These are phyloP conservation scores for Panopea generosa DNA, from an alignment of 2,888 invertebrate genomes.

Conservation along the genomic window DNA sequence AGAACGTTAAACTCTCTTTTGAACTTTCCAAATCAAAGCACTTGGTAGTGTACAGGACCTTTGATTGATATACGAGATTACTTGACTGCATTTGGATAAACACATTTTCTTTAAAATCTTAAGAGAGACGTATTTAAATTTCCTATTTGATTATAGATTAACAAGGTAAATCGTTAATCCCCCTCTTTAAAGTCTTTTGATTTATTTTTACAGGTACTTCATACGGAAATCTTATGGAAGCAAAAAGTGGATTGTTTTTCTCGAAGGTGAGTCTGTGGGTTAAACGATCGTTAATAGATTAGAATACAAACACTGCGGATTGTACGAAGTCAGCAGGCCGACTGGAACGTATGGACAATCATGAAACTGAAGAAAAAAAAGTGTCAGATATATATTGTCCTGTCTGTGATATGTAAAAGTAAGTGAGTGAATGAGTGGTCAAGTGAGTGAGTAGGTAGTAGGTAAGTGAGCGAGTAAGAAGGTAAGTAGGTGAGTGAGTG, in stretches of 20 bases:
- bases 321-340: too few relatives aligned
- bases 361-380: too few relatives aligned
- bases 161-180: conserved; percentile 2
- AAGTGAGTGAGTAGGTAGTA: too few relatives aligned
- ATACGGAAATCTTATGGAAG: conserved; percentile 91
- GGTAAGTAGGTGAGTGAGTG: too few relatives aligned
- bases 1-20: conserved; percentile 28
- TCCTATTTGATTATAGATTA: conserved; percentile 30
- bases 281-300: conserved; percentile 1
- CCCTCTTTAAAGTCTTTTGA: conserved; percentile 33
- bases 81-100: conserved; percentile 37
- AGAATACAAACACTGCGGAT: too few relatives aligned
- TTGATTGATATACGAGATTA: conserved; percentile 38
- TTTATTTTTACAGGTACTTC: conserved; percentile 90
- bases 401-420: too few relatives aligned
- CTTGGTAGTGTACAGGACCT: conserved; percentile 20
- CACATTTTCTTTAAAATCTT: conserved; percentile 35
- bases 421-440: too few relatives aligned
- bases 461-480: too few relatives aligned
- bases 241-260: conserved; percentile 94
- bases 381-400: too few relatives aligned
- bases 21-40: conserved; percentile 26
- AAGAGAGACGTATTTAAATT: conserved; percentile 27
- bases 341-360: too few relatives aligned
- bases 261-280: conserved; percentile 89